Evolutionary conservation across 2,888 invertebrate genomes (phyloP), one percentile per base, ranked within the genome.

Genomic region (Fragum whitleyi): DNA sequence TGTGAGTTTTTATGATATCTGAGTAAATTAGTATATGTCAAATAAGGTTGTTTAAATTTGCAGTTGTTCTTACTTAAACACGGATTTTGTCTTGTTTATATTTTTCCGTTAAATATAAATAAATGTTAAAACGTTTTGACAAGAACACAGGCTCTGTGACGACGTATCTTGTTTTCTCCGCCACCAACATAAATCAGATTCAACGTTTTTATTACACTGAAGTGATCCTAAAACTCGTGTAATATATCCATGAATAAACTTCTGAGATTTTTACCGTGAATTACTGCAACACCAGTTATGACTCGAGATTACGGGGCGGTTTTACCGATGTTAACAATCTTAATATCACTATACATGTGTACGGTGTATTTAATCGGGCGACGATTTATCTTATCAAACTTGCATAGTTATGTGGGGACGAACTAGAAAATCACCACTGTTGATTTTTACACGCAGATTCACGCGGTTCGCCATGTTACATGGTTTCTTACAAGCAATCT

Each of bases 371-470:
- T 83, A 79, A 71, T 76, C 79, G 36, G 61, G 74, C 74, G 74
- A 71, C 74, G 69, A 74, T 79, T 74, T 83, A 79, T 83, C 84
- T 84, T 76, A 84, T 84, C 84, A 74, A 68, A 79, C 68, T 68
- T 80, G 79, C 76, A 71, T 75, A 73, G 77, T 80, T 76, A 77
- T 77, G 79, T 74, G 51, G 70, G 53, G 29, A 55, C 62, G 77
- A 83, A 77, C 78, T 79, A 80, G 77, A 74, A 83, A 80, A 80
- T 77, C 77, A 77, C 77, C 76, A 53, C 76, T 78, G 73, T 81
- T 81, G 81, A 81, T 74, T 78, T 80, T 84, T 67, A 84, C 84
- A 84, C 62, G 73, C 62, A 70, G 73, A 72, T 84, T 84, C 81
- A 77, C 79, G 79, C 81, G 51, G 57, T 74, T 55, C 57, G 59